phyloP scores from a whole-genome alignment of 2,888 invertebrate genomes.

The Buathra laborator region DNA sequence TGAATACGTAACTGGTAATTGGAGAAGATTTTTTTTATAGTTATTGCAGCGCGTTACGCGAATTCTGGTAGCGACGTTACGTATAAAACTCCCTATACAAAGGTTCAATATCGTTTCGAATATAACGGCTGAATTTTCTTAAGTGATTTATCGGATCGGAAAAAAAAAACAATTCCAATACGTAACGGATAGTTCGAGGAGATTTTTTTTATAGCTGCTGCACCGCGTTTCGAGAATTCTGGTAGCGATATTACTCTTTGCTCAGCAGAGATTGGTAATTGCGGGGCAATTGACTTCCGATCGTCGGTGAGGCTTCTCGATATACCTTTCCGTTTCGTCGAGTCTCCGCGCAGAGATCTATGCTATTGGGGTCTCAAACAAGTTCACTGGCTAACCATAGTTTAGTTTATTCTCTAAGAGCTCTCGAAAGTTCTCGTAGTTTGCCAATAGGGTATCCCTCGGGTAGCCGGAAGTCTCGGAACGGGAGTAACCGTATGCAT shows the following conservation, averaged over 20 bases:
- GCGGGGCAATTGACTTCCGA: conserved; percentile 32
- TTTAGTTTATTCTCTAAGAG: conserved; percentile 4
- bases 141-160: not conserved
- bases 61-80: conserved; percentile 1
- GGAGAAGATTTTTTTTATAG: not conserved
- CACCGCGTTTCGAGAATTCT: not conserved
- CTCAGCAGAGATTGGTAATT: conserved; percentile 18
- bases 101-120: conserved; percentile 11
- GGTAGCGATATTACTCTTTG: conserved; percentile 11
- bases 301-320: conserved; percentile 23
- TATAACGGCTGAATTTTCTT: not conserved
- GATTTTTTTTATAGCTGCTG: not conserved
- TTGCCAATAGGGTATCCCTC: conserved; percentile 25
- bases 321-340: conserved; percentile 22
- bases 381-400: conserved; percentile 15
- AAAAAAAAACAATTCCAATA: not conserved
- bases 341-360: not conserved
- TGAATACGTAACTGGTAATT: not conserved
- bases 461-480: conserved; percentile 57
- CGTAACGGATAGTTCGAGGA: not conserved
- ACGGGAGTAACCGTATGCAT: not conserved
- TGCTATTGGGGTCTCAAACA: not conserved
- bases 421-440: conserved; percentile 24
- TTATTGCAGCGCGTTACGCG: not conserved
- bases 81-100: not conserved